Conservation (phyloP, 2,797 vertebrate genomes). For the Agapornis canus region DNA sequence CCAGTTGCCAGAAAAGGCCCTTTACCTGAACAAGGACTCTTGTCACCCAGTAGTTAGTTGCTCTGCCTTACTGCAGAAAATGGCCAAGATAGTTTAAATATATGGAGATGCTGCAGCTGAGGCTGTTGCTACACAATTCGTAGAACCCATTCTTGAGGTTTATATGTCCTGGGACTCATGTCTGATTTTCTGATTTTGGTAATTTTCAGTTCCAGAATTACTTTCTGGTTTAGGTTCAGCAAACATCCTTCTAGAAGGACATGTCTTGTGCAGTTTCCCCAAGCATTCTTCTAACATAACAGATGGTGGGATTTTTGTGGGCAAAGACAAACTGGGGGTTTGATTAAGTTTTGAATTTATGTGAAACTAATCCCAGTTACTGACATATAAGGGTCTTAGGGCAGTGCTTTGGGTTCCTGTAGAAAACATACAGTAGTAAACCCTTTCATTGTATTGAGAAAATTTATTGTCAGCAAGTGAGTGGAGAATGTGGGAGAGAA, state of each 20-base stretch:
- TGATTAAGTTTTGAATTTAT: neutral
- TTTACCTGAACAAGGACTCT: neutral
- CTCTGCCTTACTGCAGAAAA: neutral
- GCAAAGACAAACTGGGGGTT: neutral
- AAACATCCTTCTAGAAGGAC: neutral
- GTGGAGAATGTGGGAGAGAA: neutral
- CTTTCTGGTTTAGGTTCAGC: neutral
- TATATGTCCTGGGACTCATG: accelerated
- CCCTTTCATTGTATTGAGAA: neutral
- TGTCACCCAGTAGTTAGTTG: neutral
- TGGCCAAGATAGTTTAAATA: neutral
- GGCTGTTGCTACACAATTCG: neutral
- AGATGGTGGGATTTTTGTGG: neutral
- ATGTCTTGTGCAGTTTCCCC: neutral
- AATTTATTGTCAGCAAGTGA: neutral
- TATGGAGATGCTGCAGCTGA: neutral
- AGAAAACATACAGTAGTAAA: neutral
- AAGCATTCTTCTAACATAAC: neutral
- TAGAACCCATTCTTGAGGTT: neutral
- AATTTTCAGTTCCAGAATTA: neutral
- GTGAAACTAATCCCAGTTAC: neutral
- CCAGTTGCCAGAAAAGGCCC: neutral
- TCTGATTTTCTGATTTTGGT: neutral
- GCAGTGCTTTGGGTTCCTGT: neutral
- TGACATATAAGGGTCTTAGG: neutral